phyloP scores from a whole-genome alignment of 2,797 vertebrate genomes.

The Psittacula derbiana region DNA sequence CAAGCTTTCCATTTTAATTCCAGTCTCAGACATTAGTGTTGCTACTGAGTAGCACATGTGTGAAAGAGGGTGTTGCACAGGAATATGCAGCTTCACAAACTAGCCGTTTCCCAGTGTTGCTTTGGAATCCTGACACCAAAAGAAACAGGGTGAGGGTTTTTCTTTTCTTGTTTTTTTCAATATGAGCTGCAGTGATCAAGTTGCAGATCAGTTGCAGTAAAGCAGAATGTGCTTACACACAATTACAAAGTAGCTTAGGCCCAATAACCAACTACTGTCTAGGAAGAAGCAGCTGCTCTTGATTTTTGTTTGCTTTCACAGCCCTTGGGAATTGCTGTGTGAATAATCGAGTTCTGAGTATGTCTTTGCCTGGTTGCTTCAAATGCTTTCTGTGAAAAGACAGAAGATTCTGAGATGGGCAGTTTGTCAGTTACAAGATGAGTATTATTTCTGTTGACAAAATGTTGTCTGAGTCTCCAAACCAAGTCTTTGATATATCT shows the following conservation, averaged over 20 bases:
- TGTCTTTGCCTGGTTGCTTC: neutral
- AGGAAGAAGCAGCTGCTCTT: neutral
- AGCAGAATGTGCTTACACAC: neutral
- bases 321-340: neutral
- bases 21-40: neutral
- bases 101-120: neutral
- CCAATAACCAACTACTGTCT: neutral
- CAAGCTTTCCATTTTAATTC: conserved; percentile 16
- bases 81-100: neutral
- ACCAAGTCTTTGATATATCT: neutral
- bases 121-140: neutral
- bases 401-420: neutral
- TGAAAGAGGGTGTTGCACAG: neutral
- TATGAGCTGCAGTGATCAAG: neutral
- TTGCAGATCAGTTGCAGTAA: neutral
- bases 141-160: neutral
- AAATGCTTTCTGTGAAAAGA: neutral
- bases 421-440: neutral
- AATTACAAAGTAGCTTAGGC: neutral
- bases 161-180: neutral
- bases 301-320: neutral
- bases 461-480: neutral
- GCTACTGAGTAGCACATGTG: neutral
- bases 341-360: neutral
- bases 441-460: neutral